Evolutionary conservation across 2,888 invertebrate genomes (phyloP).

Genomic region (Imbricaverruca yamaguchii): DNA sequence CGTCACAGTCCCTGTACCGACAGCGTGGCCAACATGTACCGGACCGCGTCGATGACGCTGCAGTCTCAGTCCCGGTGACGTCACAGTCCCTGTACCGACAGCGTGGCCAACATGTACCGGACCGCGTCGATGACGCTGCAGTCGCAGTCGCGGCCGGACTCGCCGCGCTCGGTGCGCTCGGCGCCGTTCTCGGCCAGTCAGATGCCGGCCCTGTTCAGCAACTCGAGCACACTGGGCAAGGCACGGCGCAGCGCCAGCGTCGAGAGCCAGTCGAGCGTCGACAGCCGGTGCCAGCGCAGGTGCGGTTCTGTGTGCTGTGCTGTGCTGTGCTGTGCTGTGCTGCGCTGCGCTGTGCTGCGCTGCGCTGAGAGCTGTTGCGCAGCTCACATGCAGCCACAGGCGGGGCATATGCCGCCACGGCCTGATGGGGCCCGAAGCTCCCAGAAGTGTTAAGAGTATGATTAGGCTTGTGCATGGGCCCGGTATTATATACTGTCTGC

Average conservation of each 20-base stretch:
- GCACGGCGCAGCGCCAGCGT: neutral
- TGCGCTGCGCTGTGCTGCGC: neutral
- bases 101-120: slow-evolving; percentile 31
- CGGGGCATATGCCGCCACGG: no score
- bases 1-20: neutral
- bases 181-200: slow-evolving; percentile 29
- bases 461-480: no score
- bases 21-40: slow-evolving; percentile 20
- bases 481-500: no score
- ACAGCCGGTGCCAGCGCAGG: slow-evolving; percentile 69
- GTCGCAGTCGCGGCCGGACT: slow-evolving; percentile 25
- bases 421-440: no score
- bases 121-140: slow-evolving; percentile 30
- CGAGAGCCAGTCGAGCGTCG: slow-evolving; percentile 78
- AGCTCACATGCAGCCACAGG: no score
- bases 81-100: slow-evolving; percentile 10
- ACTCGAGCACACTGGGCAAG: neutral
- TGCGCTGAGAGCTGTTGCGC: no score
- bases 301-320: slow-evolving; percentile 37
- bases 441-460: no score
- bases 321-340: no score
- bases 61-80: neutral
- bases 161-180: slow-evolving; percentile 31
- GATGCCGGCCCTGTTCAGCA: slow-evolving; percentile 3
- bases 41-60: no score